phyloP scores from a whole-genome alignment of 2,797 vertebrate species.

The Sebastiscus albofasciatus region DNA sequence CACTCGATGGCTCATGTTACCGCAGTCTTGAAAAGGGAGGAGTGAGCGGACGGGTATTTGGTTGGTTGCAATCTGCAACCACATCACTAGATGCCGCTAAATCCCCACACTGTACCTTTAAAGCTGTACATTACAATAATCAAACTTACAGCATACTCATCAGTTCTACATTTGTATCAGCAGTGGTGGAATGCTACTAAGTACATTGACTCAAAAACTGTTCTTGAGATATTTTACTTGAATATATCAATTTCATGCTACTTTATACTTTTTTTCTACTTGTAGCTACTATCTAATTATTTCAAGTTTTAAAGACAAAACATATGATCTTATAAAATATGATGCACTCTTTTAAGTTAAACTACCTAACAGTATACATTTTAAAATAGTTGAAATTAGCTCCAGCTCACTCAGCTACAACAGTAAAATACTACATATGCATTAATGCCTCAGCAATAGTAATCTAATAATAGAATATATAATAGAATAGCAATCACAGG shows the following conservation, averaged over 20 bases:
- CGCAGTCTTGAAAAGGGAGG: no score
- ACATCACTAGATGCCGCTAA: no score
- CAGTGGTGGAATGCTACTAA: background rate
- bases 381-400: background rate
- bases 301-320: background rate
- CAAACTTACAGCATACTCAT: background rate
- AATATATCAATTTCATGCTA: background rate
- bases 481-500: no score
- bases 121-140: background rate
- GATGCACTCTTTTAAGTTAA: background rate
- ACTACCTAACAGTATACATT: background rate
- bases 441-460: background rate
- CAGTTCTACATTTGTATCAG: background rate
- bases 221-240: background rate
- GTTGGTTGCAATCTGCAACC: no score
- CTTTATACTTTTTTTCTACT: background rate
- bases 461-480: no score
- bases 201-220: background rate
- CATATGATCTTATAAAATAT: background rate
- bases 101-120: no score
- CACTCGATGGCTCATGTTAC: no score
- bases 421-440: background rate
- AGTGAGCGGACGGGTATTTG: no score
- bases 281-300: background rate
- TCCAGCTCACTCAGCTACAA: background rate